phyloP scores from a whole-genome alignment of 2,797 vertebrate genomes.

The Oreochromis mossambicus region DNA sequence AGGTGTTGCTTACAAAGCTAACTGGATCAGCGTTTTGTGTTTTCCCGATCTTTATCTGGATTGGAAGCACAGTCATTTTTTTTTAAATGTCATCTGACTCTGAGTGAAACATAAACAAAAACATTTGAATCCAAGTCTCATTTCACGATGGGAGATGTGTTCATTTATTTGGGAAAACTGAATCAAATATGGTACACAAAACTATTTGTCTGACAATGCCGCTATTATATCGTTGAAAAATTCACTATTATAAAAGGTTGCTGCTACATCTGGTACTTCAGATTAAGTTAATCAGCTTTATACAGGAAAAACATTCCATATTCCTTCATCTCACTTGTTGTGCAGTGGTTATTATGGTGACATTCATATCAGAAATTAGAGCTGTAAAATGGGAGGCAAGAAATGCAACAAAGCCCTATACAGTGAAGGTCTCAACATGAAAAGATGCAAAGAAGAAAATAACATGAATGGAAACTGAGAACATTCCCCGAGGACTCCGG shows the following conservation, averaged over 20 bases:
- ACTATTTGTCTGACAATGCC: neutral
- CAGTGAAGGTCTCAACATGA: constrained; percentile 4
- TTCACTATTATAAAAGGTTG: neutral
- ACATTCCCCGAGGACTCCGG: constrained; percentile 20
- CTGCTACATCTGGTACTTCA: neutral
- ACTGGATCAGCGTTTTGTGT: neutral
- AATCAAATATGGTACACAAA: neutral
- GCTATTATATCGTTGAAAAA: neutral
- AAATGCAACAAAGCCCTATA: constrained; percentile 5
- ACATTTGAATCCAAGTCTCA: neutral
- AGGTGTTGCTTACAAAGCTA: neutral
- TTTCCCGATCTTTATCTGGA: neutral
- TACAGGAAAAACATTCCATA: neutral
- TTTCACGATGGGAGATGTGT: neutral
- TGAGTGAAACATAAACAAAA: neutral
- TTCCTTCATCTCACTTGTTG: neutral
- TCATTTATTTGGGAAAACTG: neutral
- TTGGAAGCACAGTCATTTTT: neutral
- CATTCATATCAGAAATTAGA: neutral
- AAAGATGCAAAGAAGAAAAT: constrained; percentile 25
- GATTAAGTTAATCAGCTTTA: neutral
- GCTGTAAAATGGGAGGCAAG: neutral
- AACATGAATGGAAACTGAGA: constrained; percentile 37
- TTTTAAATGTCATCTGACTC: neutral
- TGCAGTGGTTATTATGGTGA: neutral